Evolutionary conservation across 1,140 invertebrate genomes (phyloP).

Genomic region (Zaprionus capensis): DNA sequence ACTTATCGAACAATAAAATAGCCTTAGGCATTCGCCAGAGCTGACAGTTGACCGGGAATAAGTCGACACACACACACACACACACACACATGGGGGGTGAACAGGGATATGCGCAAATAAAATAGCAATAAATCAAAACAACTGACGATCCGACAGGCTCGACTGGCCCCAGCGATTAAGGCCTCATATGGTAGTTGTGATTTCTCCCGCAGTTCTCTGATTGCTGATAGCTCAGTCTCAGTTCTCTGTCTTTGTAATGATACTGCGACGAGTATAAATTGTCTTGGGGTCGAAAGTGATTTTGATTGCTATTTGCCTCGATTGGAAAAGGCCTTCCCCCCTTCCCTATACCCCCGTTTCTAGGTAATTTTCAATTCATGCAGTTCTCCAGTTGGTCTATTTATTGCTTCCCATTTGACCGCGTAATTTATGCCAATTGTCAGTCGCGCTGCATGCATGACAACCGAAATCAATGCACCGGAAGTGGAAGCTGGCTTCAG

Average conservation of each 20-base stretch:
- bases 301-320: slow-evolving; percentile 76
- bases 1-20: slow-evolving; percentile 81
- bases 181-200: slow-evolving; percentile 69
- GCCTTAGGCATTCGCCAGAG: slow-evolving; percentile 49
- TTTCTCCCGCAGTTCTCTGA: slow-evolving; percentile 35
- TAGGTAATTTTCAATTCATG: slow-evolving; percentile 45
- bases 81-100: slow-evolving; percentile 36
- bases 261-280: slow-evolving; percentile 61
- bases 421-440: slow-evolving; percentile 69
- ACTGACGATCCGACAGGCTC: slow-evolving; percentile 77
- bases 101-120: slow-evolving; percentile 83
- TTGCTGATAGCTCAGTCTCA: neutral
- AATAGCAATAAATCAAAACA: slow-evolving; percentile 81
- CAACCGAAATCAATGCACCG: slow-evolving; percentile 70
- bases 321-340: slow-evolving; percentile 23
- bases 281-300: slow-evolving; percentile 78
- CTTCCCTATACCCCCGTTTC: neutral
- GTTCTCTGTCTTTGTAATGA: neutral
- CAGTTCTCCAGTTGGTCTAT: slow-evolving; percentile 23
- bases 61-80: slow-evolving; percentile 37
- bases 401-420: slow-evolving; percentile 49
- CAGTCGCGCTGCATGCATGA: slow-evolving; percentile 58
- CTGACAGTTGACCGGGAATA: slow-evolving; percentile 48
- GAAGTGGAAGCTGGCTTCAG: slow-evolving; percentile 37
- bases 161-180: slow-evolving; percentile 72